Evolutionary conservation across 1,140 invertebrate genomes (phyloP), one percentile per base, ranked within the genome.

Genomic region (Lepidurus packardi): DNA sequence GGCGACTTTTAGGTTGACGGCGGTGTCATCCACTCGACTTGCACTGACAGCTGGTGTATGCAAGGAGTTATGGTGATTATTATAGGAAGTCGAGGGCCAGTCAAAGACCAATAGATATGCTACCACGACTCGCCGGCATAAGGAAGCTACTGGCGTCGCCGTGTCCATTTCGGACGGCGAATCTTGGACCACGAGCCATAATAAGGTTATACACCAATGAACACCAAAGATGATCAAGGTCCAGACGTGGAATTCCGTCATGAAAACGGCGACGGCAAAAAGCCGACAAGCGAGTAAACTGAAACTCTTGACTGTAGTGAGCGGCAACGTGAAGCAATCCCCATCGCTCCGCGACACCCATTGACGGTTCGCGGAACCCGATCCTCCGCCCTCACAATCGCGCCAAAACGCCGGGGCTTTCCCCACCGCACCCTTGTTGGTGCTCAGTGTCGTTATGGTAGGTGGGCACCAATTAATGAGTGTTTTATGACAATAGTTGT

Each of bases 241-340:
- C 79, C 79, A 80, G 13, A 77, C 75, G 47, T 77, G 73, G 43
- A 80, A 77, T 45, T 80, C 79, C 21, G 73, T 77, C 73, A 77
- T 80, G 65, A 80, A 80, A 10, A 80, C 79, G 43, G 76, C 79
- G 73, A 80, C 73, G 2, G 79, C 45, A n/a, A 78, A 41, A 16
- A 77, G 73, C 8, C 79, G 76, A 25, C 79, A 80, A 73, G 76
- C 77, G 43, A 80, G 44, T n/a, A 80, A 78, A 47, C 79, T 78
- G 24, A 80, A 45, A 34, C 75, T 77, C n/a, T 77, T 41, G 42
- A 78, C 42, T 13, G 78, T 73, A n/a, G 73, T 74, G 42, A 78
- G 43, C 16, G 53, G 53, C 21, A 65, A 65, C 16, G 53, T 65
- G n/a, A 78, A 73, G 43, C 76, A 76, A 10, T 80, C 65, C 41